Evolutionary conservation across 30 jellyfish, hydroid and myxozoan species (phyloP).

Genomic region (Morbakka virulenta): DNA sequence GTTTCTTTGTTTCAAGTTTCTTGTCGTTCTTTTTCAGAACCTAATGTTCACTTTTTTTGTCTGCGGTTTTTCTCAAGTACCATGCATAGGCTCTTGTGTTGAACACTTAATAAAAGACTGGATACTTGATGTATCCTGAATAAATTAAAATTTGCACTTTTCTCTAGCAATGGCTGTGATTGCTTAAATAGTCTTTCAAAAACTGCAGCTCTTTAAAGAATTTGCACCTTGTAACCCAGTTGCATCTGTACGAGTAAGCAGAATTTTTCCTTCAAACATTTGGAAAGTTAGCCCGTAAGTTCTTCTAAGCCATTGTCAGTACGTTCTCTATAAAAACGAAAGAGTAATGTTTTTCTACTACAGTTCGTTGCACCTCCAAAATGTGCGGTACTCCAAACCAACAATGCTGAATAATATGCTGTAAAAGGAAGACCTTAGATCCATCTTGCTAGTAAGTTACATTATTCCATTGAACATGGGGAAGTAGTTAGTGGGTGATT

Average conservation of each 20-base stretch:
- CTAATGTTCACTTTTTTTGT: constrained; percentile 3
- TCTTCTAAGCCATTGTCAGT: constrained; percentile 5
- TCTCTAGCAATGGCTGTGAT: constrained; percentile 2
- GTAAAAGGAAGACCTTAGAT: no score
- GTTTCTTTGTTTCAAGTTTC: not conserved
- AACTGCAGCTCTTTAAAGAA: constrained; percentile 18
- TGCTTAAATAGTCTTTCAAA: constrained; percentile 7
- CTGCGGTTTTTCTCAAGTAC: constrained; percentile 8
- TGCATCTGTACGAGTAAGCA: constrained; percentile 33
- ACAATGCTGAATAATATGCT: no score
- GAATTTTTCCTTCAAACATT: not conserved
- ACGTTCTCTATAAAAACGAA: no score
- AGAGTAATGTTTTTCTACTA: no score
- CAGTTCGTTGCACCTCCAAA: no score
- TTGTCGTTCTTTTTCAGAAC: constrained; percentile 8
- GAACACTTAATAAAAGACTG: constrained; percentile 1
- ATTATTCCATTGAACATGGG: no score
- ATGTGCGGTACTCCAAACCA: no score
- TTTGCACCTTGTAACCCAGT: constrained; percentile 21
- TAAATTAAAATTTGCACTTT: constrained; percentile 4
- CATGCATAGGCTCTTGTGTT: constrained; percentile 26
- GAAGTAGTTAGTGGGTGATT: no score
- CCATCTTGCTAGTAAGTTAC: no score
- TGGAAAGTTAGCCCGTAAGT: constrained; percentile 14
- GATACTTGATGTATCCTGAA: not conserved